Base-by-base conservation (phyloP, 2,888 invertebrate genomes). In the Osedax frankpressi region DNA sequence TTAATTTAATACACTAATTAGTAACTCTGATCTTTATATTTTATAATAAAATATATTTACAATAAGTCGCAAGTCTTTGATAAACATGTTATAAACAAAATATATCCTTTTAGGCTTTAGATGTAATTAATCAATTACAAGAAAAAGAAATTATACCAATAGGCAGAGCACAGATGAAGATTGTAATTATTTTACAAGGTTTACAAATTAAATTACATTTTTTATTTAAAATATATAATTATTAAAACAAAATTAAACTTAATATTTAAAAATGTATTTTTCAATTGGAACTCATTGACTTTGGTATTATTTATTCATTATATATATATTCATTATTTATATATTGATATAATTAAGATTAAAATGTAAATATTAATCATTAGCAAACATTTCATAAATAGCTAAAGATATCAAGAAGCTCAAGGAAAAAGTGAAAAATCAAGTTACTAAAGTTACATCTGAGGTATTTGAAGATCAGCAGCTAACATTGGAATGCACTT, bases 151-250 rank as follows among this genome's bases (percentile, higher is more conserved):
- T 78, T 2, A 90, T 98, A 81, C 92, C 93, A 0, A 88, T 98
- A 77, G 94, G 96, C 82, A 87, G 96, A 79, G 95, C 96, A 0
- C 93, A 94, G 83, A 98, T 98, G 97, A 89, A 93, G 80, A 86
- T 98, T 0, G 89, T 90, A 79, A 88, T 96, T 3, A 86, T 89
- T 44, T 6, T 44, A 11, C 44, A 44, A 44, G 44, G 44, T 44
- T 44, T 44, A 44, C 44, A 44, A 44, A 44, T 44, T 19, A 44
- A 11, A 44, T 44, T 11, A 6, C 11, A 44, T 44, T 11, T 44
- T 11, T 6, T 44, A 44, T 11, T 44, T 19, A 11, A 44, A 44
- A 11, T 6, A 6, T 11, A 11, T 27, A 28, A 70, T 70, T 70
- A 27, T 25, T 71, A 62, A 44, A 44, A 19, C 6, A 44, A 11